These are phyloP conservation scores for Cyphomyrmex costatus DNA, from an alignment of 1,140 invertebrate species.

Conservation along the genomic window DNA sequence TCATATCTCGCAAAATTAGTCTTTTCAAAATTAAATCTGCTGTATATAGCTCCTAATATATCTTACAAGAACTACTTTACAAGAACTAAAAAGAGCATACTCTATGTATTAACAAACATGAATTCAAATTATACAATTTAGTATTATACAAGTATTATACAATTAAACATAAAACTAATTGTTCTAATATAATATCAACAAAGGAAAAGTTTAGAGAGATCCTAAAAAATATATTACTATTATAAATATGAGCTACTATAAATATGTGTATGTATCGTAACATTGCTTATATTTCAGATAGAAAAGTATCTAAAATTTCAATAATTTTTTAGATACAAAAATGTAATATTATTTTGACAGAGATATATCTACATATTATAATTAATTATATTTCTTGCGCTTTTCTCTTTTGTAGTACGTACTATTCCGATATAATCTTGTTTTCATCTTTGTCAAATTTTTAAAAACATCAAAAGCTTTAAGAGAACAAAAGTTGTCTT, in stretches of 20 bases:
- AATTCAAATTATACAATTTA: slow-evolving; percentile 55
- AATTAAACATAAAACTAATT: neutral
- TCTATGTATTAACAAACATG: neutral
- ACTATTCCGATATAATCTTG: neutral
- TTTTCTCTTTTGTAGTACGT: neutral
- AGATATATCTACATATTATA: neutral
- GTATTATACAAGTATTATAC: neutral
- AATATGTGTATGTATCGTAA: neutral
- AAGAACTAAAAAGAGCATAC: no score
- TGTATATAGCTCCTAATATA: neutral
- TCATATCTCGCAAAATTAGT: slow-evolving; percentile 19
- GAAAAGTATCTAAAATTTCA: neutral
- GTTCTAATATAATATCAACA: neutral
- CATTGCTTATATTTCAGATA: neutral
- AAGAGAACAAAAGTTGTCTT: slow-evolving; percentile 5
- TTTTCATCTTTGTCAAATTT: neutral
- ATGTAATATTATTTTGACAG: neutral
- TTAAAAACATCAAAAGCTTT: slow-evolving; percentile 21
- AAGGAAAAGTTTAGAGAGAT: neutral
- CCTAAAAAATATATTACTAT: neutral
- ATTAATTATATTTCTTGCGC: neutral
- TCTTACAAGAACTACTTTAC: neutral
- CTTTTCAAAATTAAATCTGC: slow-evolving; percentile 28
- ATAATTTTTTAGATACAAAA: slow-evolving; percentile 9
- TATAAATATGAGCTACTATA: neutral